Evolutionary conservation across 2,888 invertebrate species (phyloP).

Genomic region (Ectobius pallidus): DNA sequence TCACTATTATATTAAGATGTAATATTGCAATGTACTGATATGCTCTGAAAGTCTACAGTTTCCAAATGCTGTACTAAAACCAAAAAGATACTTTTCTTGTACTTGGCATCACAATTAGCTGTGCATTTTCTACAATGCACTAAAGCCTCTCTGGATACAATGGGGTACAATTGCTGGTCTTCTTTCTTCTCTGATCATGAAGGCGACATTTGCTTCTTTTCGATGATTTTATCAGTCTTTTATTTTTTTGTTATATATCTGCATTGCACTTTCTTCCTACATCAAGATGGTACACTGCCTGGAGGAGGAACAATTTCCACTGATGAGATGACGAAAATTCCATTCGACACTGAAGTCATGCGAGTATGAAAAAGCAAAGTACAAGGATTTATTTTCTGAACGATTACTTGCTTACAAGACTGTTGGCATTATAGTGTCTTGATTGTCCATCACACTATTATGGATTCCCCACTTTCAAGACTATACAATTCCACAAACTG

Average conservation of each 20-base stretch:
- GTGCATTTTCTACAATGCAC: not conserved
- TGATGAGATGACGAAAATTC: too few species aligned
- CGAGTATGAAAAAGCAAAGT: too few species aligned
- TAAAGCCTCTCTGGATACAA: not conserved
- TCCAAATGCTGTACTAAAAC: not conserved
- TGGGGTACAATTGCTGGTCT: not conserved
- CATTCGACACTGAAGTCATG: too few species aligned
- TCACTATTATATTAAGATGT: too few species aligned
- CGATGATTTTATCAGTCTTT: not conserved
- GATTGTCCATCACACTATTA: too few species aligned
- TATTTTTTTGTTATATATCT: not conserved
- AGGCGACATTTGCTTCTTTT: too few species aligned
- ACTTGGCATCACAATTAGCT: not conserved
- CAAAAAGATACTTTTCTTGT: not conserved
- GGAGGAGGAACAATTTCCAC: too few species aligned
- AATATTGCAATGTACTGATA: not conserved
- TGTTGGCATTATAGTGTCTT: too few species aligned
- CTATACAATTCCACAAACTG: not conserved
- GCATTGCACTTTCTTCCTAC: not conserved
- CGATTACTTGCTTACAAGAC: too few species aligned
- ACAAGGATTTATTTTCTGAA: too few species aligned
- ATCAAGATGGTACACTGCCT: too few species aligned
- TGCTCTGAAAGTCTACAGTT: not conserved
- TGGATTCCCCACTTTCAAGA: not conserved
- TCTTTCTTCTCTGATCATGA: slow-evolving; percentile 9